Conservation (phyloP, 2,888 invertebrate genomes). For the Trachelus iudaicus region DNA sequence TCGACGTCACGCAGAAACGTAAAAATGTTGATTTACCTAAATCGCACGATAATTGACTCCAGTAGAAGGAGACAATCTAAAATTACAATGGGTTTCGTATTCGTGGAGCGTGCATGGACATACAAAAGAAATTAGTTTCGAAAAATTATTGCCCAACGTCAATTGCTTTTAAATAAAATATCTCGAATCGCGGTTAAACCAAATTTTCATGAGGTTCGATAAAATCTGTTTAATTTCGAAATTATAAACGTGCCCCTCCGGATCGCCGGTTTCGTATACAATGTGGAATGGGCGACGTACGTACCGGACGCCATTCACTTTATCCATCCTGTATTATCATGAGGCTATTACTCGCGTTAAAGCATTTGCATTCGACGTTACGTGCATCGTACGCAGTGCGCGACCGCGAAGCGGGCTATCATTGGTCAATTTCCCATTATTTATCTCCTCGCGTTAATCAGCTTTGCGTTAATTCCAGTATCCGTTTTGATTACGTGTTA, state of each 20-base stretch:
- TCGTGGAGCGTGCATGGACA: not conserved
- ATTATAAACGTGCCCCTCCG: not conserved
- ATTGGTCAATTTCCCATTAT: not conserved
- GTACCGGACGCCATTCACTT: not conserved
- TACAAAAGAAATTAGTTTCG: not conserved
- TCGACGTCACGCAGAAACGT: not conserved
- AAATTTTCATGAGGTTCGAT: not conserved
- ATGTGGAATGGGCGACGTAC: not conserved
- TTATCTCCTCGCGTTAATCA: not conserved
- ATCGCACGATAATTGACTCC: not conserved
- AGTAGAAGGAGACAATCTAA: not conserved
- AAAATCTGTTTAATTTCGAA: not conserved
- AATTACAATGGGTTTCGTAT: not conserved
- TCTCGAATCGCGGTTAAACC: not conserved
- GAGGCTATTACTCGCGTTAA: not conserved
- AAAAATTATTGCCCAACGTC: not conserved
- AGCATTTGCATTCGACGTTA: not conserved
- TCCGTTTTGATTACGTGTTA: not conserved
- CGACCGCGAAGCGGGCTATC: not conserved
- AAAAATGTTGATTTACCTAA: not conserved
- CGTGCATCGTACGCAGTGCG: not conserved
- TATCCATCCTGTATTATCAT: not conserved
- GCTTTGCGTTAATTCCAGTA: not conserved
- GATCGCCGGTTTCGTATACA: not conserved
- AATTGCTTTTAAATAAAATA: not conserved